Conservation (phyloP, 2,888 invertebrate genomes). For the Brenthis daphne region DNA sequence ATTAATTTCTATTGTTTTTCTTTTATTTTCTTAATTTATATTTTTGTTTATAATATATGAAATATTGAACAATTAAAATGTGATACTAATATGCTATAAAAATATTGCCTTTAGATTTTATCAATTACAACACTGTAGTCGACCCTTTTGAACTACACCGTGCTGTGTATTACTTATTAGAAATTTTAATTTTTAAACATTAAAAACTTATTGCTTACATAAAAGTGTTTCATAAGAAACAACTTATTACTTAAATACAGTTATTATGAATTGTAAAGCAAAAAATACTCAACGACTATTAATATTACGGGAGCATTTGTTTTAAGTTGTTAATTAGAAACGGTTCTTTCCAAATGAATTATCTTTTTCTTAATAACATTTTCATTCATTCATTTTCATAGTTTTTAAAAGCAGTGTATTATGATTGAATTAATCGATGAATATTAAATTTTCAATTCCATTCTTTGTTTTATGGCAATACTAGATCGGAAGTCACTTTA, state of each 20-base stretch:
- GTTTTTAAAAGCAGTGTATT: background rate
- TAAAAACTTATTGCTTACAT: background rate
- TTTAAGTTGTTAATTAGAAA: constrained; percentile 26
- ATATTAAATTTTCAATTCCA: no score
- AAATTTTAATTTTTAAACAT: constrained; percentile 18
- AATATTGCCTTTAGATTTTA: no score
- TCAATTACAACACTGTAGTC: no score
- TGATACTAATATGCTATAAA: no score
- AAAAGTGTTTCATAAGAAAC: constrained; percentile 2
- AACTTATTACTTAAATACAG: constrained; percentile 13
- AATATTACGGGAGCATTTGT: constrained; percentile 10
- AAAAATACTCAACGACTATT: constrained; percentile 10
- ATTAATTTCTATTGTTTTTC: no score
- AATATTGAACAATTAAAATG: no score
- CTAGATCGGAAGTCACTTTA: no score
- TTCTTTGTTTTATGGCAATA: no score
- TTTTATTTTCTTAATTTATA: no score
- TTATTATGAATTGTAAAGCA: constrained; percentile 7
- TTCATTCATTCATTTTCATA: no score
- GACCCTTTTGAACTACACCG: no score
- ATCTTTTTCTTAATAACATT: constrained; percentile 2
- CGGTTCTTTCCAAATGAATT: constrained; percentile 18
- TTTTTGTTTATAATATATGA: no score
- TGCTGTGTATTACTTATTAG: constrained; percentile 14
- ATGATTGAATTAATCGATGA: constrained; percentile 5